Base-by-base conservation (phyloP, 2,113 vertebrate genomes). In the Danionella cerebrum region DNA sequence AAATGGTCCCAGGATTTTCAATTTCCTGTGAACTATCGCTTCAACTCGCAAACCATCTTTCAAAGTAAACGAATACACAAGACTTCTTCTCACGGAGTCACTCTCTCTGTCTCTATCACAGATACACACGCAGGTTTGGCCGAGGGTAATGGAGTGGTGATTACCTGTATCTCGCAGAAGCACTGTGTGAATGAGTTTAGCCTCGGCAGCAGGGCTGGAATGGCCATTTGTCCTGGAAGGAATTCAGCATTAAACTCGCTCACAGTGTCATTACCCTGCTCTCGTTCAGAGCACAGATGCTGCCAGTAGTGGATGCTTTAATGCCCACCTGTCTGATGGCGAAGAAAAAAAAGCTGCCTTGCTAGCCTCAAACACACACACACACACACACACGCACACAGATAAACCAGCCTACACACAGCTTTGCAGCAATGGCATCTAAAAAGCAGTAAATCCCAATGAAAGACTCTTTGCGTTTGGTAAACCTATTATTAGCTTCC, bases 221-320 rank as follows among this genome's bases (percentile, higher is more conserved):
- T 76, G 79, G 66, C 70, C 62, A 79, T 83, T 84, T 78, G 74
- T 83, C 41, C 75, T 39, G 66, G 64, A 69, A 73, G 76, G 82
- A 76, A 70, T 48, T 79, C 73, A 83, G 67, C 66, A 73, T 86
- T 82, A 75, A 45, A 58, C 72, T 8, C 73, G 76, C 75, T 75
- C 78, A 71, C 84, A 75, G 64, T 67, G 75, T 81, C 77, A 76
- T 85, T 88, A 89, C 84, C 19, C 59, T 65, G 79, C 81, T 27
- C 75, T 83, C 76, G 85, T 87, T 90, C 82, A 72, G 73, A 79
- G 82, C 84, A 80, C 83, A 91, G 85, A 88, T 89, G 87, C 85
- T 81, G 83, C 75, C 29, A 63, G 33, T 48, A 60, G 65, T 71
- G 79, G 82, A 84, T 76, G 78, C 75, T 72, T 84, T 88, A 83